Base-by-base conservation (phyloP, 2,797 vertebrate genomes). In the Yasuhikotakia modesta region DNA sequence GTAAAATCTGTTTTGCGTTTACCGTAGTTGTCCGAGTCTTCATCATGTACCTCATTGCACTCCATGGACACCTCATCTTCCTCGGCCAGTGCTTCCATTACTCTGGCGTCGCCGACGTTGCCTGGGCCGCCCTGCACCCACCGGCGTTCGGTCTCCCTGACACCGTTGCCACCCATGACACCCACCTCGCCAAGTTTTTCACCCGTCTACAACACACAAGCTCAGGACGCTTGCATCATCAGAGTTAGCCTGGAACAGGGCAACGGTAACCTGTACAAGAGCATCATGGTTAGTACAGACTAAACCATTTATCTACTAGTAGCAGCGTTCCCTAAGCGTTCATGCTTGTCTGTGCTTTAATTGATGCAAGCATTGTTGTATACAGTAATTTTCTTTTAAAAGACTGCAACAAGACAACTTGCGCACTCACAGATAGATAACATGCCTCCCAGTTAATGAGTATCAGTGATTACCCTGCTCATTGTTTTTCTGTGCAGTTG, bases 241-340 rank as follows among this genome's bases (percentile, higher is more conserved):
- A 90, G 95, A 0, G 94, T 96, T 88, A 97, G 96, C 14, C 73
- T 94, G 39, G 94, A 96, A 30, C 90, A 96, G 0, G 91, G 90
- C 85, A 96, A 96, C 0, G 95, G 94, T 17, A 98, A 97, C 35
- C 92, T 98, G 85, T 99, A 98, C 92, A 97, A 97, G 89, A 98
- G 96, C 91, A 97, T 98, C 67, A 77, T 98, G 95, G 97, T 98
- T 80, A 89, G 90, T 76, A 52, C 13, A 16, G 48, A 53, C n/a
- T 2, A 17, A 11, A 21, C 19, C 1, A 14, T 21, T 53, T 6
- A 14, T 58, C 4, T 58, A 27, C 12, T 13, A 24, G 13, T 24
- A 17, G 39, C 6, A 22, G 5, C 35, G 53, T 39, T 30, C 46
- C 32, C 11, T 4, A 35, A 7, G 3, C n/a, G 8, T 4, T 19